phyloP scores from a whole-genome alignment of 2,113 vertebrate genomes.

The Petromus typicus region DNA sequence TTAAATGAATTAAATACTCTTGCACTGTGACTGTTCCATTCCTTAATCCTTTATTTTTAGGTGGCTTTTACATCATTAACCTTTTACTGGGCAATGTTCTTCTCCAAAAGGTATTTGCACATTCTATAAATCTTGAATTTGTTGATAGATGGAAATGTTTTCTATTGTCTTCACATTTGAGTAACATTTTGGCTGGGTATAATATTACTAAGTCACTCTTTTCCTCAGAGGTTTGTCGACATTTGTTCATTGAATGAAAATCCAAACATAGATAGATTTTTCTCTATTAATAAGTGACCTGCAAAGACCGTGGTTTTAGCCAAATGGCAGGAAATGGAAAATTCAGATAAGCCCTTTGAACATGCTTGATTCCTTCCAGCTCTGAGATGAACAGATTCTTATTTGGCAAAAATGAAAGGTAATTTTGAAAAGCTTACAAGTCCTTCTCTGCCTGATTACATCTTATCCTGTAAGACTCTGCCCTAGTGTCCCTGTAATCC shows the following conservation, averaged over 20 bases:
- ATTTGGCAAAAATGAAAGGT: neutral
- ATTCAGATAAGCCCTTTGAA: neutral
- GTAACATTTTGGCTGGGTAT: neutral
- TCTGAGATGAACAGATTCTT: neutral
- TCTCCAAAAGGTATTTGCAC: neutral
- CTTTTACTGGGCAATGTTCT: neutral
- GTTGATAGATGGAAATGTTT: neutral
- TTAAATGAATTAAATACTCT: neutral
- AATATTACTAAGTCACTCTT: conserved; percentile 38
- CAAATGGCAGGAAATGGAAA: neutral
- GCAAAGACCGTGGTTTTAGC: neutral
- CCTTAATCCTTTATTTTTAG: neutral
- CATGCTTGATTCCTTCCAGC: neutral
- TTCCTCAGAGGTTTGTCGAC: conserved; percentile 20
- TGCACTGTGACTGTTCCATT: neutral
- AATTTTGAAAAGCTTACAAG: neutral
- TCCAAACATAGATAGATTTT: conserved; percentile 3
- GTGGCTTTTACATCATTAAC: neutral
- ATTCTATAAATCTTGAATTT: conserved; percentile 14
- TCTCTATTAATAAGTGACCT: conserved; percentile 4
- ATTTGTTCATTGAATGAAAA: conserved; percentile 44
- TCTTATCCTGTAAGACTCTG: neutral
- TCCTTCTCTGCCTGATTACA: conserved; percentile 15
- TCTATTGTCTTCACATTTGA: neutral
- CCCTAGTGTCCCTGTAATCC: neutral